Conservation (phyloP, 2,888 invertebrate species). For the Andrena chrysosceles region DNA sequence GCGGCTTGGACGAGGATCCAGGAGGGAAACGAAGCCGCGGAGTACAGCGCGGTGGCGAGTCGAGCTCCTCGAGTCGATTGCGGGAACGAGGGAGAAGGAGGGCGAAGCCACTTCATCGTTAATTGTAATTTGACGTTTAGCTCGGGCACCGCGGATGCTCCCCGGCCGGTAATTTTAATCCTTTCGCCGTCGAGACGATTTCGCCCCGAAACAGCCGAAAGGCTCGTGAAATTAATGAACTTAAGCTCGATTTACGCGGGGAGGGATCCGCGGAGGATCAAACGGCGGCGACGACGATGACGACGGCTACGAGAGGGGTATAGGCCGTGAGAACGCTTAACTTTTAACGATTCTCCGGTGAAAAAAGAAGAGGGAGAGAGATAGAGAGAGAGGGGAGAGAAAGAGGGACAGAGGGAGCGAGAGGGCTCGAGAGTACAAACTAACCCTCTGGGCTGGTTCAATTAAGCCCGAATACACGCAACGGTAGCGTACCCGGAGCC, state of each 20-base stretch:
- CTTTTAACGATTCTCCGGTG: conserved; percentile 70
- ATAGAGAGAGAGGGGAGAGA: background rate
- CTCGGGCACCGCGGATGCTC: conserved; percentile 63
- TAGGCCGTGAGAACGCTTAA: conserved; percentile 71
- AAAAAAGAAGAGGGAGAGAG: conserved; percentile 29
- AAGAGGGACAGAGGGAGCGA: conserved; percentile 4
- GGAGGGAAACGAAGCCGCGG: conserved; percentile 29
- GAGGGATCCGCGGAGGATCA: conserved; percentile 67
- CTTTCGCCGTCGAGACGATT: conserved; percentile 75
- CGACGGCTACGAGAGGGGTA: conserved; percentile 58
- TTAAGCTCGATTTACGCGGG: conserved; percentile 76
- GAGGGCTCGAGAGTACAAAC: conserved; percentile 60
- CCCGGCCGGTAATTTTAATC: conserved; percentile 78
- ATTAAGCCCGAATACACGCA: conserved; percentile 67
- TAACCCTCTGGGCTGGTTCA: conserved; percentile 69
- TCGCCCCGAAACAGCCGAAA: conserved; percentile 72
- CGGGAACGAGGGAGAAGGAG: conserved; percentile 23
- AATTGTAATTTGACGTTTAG: conserved; percentile 83
- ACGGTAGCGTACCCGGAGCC: conserved; percentile 22
- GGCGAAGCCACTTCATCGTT: conserved; percentile 77
- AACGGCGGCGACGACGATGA: conserved; percentile 61
- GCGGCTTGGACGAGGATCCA: conserved; percentile 7
- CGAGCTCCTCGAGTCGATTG: conserved; percentile 74
- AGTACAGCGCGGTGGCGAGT: conserved; percentile 40
- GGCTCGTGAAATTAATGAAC: conserved; percentile 80